These are phyloP conservation scores for Blastobasis adustella DNA, from an alignment of 2,888 invertebrate species.

Conservation along the genomic window DNA sequence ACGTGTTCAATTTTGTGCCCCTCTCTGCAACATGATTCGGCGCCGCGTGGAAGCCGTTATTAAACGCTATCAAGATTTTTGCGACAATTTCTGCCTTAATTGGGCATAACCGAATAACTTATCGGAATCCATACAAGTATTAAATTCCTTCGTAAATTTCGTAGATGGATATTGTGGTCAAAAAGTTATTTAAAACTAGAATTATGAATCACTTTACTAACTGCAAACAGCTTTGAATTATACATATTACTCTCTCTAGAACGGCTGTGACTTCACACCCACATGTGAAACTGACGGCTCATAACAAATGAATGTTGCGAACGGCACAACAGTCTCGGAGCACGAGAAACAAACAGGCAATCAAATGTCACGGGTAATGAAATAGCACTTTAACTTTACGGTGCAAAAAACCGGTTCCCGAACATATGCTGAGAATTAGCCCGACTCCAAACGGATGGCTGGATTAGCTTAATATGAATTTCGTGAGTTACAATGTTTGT, in stretches of 20 bases:
- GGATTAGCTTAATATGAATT: slow-evolving; percentile 68
- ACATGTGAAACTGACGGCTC: slow-evolving; percentile 30
- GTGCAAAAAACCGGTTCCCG: slow-evolving; percentile 48
- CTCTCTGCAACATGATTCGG: slow-evolving; percentile 57
- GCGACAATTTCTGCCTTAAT: slow-evolving; percentile 16
- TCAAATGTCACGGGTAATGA: slow-evolving; percentile 57
- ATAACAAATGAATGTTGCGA: slow-evolving; percentile 30
- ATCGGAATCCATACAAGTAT: no score
- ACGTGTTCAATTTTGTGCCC: slow-evolving; percentile 67
- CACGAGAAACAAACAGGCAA: slow-evolving; percentile 28
- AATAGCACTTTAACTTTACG: slow-evolving; percentile 62
- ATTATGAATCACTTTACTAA: neutral
- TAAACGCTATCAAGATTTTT: slow-evolving; percentile 24
- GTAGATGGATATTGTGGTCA: no score
- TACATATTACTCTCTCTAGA: slow-evolving; percentile 2
- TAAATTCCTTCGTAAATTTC: no score
- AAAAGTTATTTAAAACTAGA: neutral
- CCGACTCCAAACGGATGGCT: slow-evolving; percentile 45
- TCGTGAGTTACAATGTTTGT: slow-evolving; percentile 65
- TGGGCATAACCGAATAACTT: neutral
- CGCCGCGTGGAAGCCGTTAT: slow-evolving; percentile 20
- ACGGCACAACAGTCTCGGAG: slow-evolving; percentile 8
- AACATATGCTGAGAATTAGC: slow-evolving; percentile 66
- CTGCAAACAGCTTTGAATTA: slow-evolving; percentile 1
- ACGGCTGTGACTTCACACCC: slow-evolving; percentile 19